Evolutionary conservation across 2,113 vertebrate species (phyloP), one percentile per base, ranked within the genome.

Genomic region (Periophthalmus modestus): DNA sequence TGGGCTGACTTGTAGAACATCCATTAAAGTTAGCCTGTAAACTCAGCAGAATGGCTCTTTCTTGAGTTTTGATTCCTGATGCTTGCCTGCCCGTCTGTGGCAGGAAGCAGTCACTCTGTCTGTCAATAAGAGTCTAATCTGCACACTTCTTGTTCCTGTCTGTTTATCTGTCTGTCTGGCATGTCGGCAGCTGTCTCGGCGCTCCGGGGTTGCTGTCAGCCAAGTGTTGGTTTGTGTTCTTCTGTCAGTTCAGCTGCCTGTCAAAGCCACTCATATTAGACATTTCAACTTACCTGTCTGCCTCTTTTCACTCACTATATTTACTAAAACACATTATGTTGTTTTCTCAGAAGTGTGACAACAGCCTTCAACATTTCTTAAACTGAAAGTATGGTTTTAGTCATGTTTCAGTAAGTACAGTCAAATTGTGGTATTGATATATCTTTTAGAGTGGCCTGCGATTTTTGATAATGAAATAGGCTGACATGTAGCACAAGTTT

Each of bases 171-270:
- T 90, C 86, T 89, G 81, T 89, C 86, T 90, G 87, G 88, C 87
- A 75, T 71, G 89, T 85, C 87, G 77, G 83, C 91, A 84, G 84
- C 86, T 88, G 85, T 91, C 91, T 89, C 82, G 0, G 82, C 78
- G 82, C 89, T 89, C 71, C 89, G 36, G 88, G 91, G 83, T 88
- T 90, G 88, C 87, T 89, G 90, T 89, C 89, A 91, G 86, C 86
- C 86, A 88, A 84, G 87, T 91, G 87, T 89, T 85, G 84, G 66
- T 86, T 89, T 92, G 84, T 90, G 80, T 89, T 92, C 89, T 91
- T 88, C 87, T 88, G 88, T 92, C 89, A 88, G 81, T 88, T 91
- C 85, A 87, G 89, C 89, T 89, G 89, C 82, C 85, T 87, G 91
- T 91, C 91, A 92, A 71, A 83, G 74, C 81, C 48, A 69, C 84